Base-by-base conservation (phyloP, 1,140 invertebrate species). In the Coelopa frigida region DNA sequence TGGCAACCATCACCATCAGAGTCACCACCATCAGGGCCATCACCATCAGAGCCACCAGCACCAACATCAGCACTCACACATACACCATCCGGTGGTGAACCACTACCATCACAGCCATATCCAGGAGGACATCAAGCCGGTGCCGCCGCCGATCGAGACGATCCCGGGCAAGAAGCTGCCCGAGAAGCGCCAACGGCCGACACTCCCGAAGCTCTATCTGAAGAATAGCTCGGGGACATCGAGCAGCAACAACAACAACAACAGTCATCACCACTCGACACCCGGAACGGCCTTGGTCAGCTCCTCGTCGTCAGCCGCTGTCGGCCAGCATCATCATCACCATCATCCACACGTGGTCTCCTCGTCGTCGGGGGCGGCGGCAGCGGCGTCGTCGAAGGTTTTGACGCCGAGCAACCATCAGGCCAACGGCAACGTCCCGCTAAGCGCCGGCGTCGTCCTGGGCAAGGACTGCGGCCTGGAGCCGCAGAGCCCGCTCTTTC, bases 111-210 rank as follows among this genome's bases (percentile, higher is more conserved):
- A 73, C 68, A 59, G 67, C 76, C 70, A 75, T 65, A 62, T 70
- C 39, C 59, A 70, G 29, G 66, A 80, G 44, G 74, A 78, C 51
- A 75, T 79, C 29, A 84, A 86, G 73, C 88, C 88, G 42, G 85
- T 89, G 72, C 88, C 89, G 32, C 89, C 89, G 17, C 88, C 88
- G 3, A 89, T 92, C 54, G 88, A 92, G 70, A 92, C 88, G 0
- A 91, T 92, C 59, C 89, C 89, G 0, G 84, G 84, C 10, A 89
- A 87, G 61, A 88, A 86, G 70, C 73, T 80, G 11, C 60, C 56
- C 59, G 77, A 72, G 71, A 79, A 73, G 60, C 76, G 71, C 55
- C 73, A 56, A 69, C 78, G 61, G 56, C 80, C 68, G 63, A 78
- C 71, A 51, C 53, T 80, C 56, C 83, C 84, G 27, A 87, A 87